Conservation (phyloP, 2,797 vertebrate species). For the Crocodylus rhombifer region DNA sequence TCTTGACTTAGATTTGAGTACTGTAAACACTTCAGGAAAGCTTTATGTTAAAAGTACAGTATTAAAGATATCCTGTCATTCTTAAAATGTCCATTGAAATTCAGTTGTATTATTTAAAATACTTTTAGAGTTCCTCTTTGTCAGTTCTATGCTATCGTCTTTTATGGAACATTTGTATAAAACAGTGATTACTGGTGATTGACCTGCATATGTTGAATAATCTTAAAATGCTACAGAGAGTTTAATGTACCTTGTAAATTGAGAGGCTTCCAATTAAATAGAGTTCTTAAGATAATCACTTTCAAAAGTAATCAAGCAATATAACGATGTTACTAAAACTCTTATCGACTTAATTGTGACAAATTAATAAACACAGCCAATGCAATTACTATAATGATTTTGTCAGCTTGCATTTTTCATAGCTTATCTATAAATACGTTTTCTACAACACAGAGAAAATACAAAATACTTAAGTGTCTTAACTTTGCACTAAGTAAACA, state of each 20-base stretch:
- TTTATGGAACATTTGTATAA: constrained; percentile 69
- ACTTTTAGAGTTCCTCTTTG: constrained; percentile 29
- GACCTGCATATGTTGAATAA: constrained; percentile 77
- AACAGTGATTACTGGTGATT: constrained; percentile 79
- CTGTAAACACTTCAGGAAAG: constrained; percentile 31
- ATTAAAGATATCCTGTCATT: constrained; percentile 24
- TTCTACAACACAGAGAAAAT: constrained; percentile 36
- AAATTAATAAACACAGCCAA: constrained; percentile 77
- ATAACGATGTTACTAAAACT: constrained; percentile 70
- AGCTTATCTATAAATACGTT: constrained; percentile 49
- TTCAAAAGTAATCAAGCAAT: constrained; percentile 81
- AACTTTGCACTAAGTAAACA: not conserved
- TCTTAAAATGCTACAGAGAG: constrained; percentile 74
- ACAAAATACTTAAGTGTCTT: constrained; percentile 38
- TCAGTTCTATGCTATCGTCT: constrained; percentile 49
- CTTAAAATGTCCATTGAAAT: constrained; percentile 6
- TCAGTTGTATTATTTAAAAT: constrained; percentile 53
- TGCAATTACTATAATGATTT: constrained; percentile 68
- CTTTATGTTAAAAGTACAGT: constrained; percentile 14
- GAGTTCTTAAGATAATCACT: constrained; percentile 77
- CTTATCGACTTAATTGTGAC: constrained; percentile 78
- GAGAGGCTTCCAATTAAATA: constrained; percentile 81
- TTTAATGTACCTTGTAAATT: constrained; percentile 82
- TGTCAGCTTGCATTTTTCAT: constrained; percentile 67
- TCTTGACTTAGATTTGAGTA: constrained; percentile 50